A percentile compares a stretch with the other conserved stretches of the same genome.
phyloP scores from a whole-genome alignment of 1,140 invertebrate genomes.

The Vollenhovia emeryi region DNA sequence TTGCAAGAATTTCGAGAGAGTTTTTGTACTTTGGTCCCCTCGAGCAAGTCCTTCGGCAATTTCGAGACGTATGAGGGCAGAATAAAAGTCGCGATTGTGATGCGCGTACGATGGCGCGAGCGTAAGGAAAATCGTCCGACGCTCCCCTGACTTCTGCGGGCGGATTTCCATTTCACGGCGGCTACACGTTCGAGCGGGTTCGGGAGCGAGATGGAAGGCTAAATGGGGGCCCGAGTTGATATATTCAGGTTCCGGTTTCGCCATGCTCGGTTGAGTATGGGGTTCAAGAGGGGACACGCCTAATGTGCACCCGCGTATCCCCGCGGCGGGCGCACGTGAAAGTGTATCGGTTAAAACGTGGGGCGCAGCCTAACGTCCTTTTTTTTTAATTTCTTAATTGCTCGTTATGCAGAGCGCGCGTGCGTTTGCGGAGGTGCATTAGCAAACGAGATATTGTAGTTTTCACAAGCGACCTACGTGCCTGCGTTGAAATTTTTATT shows the following conservation, averaged over 20 bases:
- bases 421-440: slow-evolving; percentile 26
- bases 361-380: slow-evolving; percentile 19
- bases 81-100: slow-evolving; percentile 30
- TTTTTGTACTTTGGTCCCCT: neutral
- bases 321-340: slow-evolving; percentile 61
- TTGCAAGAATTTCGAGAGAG: neutral
- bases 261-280: slow-evolving; percentile 73
- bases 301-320: slow-evolving; percentile 70
- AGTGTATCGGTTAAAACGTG: slow-evolving; percentile 58
- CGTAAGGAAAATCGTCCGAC: slow-evolving; percentile 57
- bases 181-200: slow-evolving; percentile 64
- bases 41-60: neutral
- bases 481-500: slow-evolving; percentile 4
- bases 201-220: slow-evolving; percentile 65
- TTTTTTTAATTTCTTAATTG: slow-evolving; percentile 50
- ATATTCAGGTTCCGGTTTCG: slow-evolving; percentile 75
- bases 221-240: slow-evolving; percentile 67
- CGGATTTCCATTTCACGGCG: slow-evolving; percentile 73
- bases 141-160: slow-evolving; percentile 53
- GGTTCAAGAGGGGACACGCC: slow-evolving; percentile 71
- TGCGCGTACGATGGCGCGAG: neutral
- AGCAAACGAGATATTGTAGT: slow-evolving; percentile 10
- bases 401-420: slow-evolving; percentile 17
- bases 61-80: neutral
- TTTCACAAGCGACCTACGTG: neutral